These are phyloP conservation scores for Temnopleurus reevesii DNA, from an alignment of 53 echinoderm and acorn worm genomes.

Conservation along the genomic window DNA sequence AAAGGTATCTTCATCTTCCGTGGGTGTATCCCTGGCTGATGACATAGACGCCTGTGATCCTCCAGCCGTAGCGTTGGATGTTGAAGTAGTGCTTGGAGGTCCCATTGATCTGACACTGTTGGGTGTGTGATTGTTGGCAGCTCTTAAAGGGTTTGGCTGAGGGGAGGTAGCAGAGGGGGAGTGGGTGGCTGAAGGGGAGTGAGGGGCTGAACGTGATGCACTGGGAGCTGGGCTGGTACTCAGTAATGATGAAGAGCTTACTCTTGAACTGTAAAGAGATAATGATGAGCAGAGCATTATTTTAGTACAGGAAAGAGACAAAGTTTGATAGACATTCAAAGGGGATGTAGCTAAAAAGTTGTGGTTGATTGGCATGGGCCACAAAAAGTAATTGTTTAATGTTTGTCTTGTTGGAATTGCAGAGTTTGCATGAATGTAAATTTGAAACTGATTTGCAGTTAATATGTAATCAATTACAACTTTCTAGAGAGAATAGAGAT, in stretches of 20 bases:
- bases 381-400: too few species aligned
- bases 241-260: not conserved
- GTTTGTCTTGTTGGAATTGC: too few species aligned
- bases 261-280: not conserved
- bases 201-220: constrained; percentile 58
- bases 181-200: too few species aligned
- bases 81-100: constrained; percentile 66
- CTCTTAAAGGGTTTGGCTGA: not conserved
- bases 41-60: constrained; percentile 55
- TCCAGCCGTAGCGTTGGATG: constrained; percentile 61
- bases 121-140: constrained; percentile 50
- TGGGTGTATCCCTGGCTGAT: constrained; percentile 79
- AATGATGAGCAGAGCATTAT: too few species aligned
- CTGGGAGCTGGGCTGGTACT: constrained; percentile 46
- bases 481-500: too few species aligned
- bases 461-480: too few species aligned
- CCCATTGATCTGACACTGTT: constrained; percentile 43
- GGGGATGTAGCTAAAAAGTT: too few species aligned
- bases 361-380: too few species aligned
- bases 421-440: too few species aligned
- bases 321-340: too few species aligned
- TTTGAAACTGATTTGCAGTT: too few species aligned
- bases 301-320: too few species aligned
- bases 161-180: constrained; percentile 37
- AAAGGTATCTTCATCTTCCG: constrained; percentile 96